Conservation (phyloP, 2,888 invertebrate genomes). For the Coelogynopora nodosa region DNA sequence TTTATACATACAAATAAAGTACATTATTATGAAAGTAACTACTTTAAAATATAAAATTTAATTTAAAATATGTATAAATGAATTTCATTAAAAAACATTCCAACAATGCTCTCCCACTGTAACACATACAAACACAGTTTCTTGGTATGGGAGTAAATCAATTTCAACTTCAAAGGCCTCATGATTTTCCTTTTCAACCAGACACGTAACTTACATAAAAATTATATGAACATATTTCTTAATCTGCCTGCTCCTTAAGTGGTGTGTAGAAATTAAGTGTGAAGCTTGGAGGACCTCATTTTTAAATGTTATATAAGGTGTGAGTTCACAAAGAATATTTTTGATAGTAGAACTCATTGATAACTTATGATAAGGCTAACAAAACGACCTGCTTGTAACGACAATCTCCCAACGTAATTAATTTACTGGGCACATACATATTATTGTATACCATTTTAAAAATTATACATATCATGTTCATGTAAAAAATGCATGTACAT, state of each 20-base stretch:
- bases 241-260: not conserved
- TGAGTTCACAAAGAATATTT: not conserved
- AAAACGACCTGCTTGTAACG: not conserved
- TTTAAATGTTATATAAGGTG: not conserved
- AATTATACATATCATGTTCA: too few species aligned
- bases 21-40: too few species aligned
- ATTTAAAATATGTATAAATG: too few species aligned
- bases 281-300: not conserved
- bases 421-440: not conserved
- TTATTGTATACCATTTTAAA: not conserved
- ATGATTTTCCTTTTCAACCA: not conserved
- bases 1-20: too few species aligned
- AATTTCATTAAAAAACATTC: conserved; percentile 49
- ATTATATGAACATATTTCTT: not conserved
- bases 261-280: not conserved
- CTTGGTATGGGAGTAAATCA: not conserved
- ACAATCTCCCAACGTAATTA: not conserved
- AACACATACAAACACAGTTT: not conserved
- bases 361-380: not conserved
- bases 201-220: not conserved
- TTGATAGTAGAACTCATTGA: not conserved
- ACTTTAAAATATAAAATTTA: too few species aligned
- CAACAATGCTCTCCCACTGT: conserved; percentile 39
- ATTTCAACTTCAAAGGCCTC: not conserved
- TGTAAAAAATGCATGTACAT: too few species aligned